Evolutionary conservation across 53 echinoderm and acorn worm species (phyloP).

Genomic region (Patiria pectinifera): DNA sequence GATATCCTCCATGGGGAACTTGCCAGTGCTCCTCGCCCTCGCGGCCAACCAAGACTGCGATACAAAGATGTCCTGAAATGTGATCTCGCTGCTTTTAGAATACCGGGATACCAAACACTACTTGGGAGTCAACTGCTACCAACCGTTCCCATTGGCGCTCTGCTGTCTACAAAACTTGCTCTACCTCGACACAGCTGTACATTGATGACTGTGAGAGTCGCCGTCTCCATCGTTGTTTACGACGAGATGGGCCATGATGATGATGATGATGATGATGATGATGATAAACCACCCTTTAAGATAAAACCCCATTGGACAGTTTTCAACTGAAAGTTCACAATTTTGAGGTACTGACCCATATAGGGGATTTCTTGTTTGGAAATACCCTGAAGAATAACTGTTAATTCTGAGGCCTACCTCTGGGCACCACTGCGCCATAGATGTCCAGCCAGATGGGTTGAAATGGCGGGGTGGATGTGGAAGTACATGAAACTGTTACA

Average conservation of each 20-base stretch:
- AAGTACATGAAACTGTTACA: not conserved
- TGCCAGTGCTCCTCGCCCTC: too few species aligned
- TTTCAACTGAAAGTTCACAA: too few species aligned
- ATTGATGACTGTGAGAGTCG: slow-evolving; percentile 12
- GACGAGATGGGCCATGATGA: too few species aligned
- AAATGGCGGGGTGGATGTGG: not conserved
- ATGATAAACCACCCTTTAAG: too few species aligned
- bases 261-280: too few species aligned
- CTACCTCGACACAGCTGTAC: not conserved
- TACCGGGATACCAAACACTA: not conserved
- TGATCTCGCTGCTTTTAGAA: too few species aligned
- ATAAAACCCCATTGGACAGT: too few species aligned
- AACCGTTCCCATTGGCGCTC: slow-evolving; percentile 21
- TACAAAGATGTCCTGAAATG: not conserved
- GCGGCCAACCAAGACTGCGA: not conserved
- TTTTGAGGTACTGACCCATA: too few species aligned
- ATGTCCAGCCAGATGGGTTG: slow-evolving; percentile 16
- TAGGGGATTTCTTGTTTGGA: too few species aligned
- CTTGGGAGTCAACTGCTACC: not conserved
- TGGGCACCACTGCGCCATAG: not conserved
- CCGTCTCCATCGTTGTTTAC: not conserved
- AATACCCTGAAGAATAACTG: not conserved
- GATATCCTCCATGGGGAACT: not conserved
- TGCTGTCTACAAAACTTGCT: not conserved
- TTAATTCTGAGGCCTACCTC: not conserved